phyloP scores from a whole-genome alignment of 2,797 vertebrate genomes.

The Hydrocynus forskahlii region DNA sequence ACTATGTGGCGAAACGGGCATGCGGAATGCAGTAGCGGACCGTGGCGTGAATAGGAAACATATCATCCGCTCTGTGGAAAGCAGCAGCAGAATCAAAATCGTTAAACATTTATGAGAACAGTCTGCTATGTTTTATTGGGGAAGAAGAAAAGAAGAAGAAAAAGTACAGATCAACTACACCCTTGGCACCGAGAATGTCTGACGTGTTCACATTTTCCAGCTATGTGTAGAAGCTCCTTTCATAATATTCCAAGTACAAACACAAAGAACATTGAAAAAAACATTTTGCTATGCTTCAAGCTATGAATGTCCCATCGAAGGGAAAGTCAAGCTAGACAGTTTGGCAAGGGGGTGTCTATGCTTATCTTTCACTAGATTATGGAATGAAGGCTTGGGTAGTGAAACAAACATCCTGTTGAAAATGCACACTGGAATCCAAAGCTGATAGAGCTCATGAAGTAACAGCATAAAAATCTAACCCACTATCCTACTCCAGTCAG shows the following conservation, averaged over 20 bases:
- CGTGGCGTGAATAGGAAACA: constrained; percentile 12
- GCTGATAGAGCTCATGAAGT: not conserved
- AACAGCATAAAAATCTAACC: not conserved
- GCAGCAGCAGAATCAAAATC: constrained; percentile 26
- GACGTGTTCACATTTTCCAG: constrained; percentile 54
- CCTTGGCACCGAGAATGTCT: constrained; percentile 37
- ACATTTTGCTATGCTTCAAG: constrained; percentile 18
- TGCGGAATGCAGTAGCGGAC: constrained; percentile 29
- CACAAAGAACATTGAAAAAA: constrained; percentile 29
- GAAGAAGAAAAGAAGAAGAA: constrained; percentile 28
- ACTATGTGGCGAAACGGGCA: constrained; percentile 9
- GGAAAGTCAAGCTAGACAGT: constrained; percentile 6
- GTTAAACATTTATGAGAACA: constrained; percentile 57
- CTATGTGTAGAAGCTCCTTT: constrained; percentile 45
- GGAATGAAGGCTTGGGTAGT: constrained; percentile 53
- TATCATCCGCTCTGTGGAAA: constrained; percentile 17
- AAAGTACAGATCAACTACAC: constrained; percentile 46
- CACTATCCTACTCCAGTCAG: not conserved
- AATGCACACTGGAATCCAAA: not conserved
- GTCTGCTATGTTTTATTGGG: constrained; percentile 50
- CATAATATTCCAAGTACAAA: constrained; percentile 49
- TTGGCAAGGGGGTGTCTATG: constrained; percentile 15
- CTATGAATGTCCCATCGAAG: constrained; percentile 30
- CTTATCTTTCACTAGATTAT: constrained; percentile 68
- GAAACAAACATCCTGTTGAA: constrained; percentile 3